phyloP scores from a whole-genome alignment of 1,140 invertebrate species.

The Neodiprion pinetum region DNA sequence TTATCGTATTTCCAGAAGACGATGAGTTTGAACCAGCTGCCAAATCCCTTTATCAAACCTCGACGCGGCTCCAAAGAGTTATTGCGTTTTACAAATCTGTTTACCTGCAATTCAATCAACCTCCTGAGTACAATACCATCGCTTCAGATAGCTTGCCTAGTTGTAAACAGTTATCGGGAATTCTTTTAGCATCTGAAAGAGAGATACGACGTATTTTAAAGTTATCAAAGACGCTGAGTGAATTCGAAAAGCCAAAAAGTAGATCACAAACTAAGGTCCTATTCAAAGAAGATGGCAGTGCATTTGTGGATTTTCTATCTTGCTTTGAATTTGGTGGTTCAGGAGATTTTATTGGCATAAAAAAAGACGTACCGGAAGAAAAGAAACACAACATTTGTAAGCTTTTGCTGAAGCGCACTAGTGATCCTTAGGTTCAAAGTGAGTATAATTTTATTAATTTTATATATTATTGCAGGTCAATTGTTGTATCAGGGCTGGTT shows the following conservation, averaged over 20 bases:
- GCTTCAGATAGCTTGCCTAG: conserved; percentile 35
- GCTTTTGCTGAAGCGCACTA: conserved; percentile 42
- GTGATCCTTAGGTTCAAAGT: conserved; percentile 45
- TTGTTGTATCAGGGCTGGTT: conserved; percentile 70
- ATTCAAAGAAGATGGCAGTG: conserved; percentile 52
- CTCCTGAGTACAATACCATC: conserved; percentile 50
- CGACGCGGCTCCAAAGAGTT: conserved; percentile 48
- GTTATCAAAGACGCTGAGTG: conserved; percentile 42
- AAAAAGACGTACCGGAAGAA: conserved; percentile 43
- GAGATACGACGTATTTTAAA: conserved; percentile 51
- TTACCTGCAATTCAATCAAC: conserved; percentile 45
- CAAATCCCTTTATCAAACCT: conserved; percentile 46
- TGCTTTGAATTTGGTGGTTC: conserved; percentile 65
- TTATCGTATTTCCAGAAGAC: conserved; percentile 35
- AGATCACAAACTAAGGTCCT: conserved; percentile 47
- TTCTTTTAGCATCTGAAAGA: conserved; percentile 47
- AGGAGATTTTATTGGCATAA: conserved; percentile 42
- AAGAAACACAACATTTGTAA: conserved; percentile 51
- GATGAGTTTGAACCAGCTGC: conserved; percentile 44
- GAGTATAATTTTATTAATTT: conserved; percentile 48
- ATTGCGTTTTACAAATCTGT: conserved; percentile 59
- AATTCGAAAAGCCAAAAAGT: conserved; percentile 31
- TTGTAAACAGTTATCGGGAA: conserved; percentile 37
- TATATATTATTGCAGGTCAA: conserved; percentile 58
- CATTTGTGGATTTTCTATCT: conserved; percentile 60